Evolutionary conservation across 2,113 vertebrate genomes (phyloP), one percentile per base, ranked within the genome.

Genomic region (Argyrosomus japonicus): DNA sequence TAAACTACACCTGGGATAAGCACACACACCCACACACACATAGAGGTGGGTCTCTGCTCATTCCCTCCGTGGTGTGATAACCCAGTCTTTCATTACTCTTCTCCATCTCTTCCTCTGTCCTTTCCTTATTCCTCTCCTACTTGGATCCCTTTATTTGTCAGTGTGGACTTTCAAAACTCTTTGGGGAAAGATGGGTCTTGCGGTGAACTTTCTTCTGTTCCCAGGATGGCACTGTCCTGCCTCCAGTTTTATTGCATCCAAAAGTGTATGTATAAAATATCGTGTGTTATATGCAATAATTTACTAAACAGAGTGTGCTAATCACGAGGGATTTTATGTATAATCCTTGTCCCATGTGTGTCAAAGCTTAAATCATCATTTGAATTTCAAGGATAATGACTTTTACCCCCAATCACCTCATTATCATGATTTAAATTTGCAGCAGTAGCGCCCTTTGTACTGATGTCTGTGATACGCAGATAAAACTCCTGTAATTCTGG

Each of bases 21-120:
- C 27, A 57, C 77, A 71, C 76, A 15, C 72, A 60, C 77, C 60
- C 64, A 58, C 72, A 65, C 71, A 63, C 69, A 73, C 68, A 56
- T 70, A 60, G 21, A 85, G 62, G 84, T 78, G 81, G 77, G 83
- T 80, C 77, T 77, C 77, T 67, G 63, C 88, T 91, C 93, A 93
- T 93, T 93, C 82, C 74, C 84, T 83, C 79, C 8, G 61, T 40
- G 73, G 68, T 79, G 86, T 86, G 92, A 95, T 95, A 95, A 94
- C 90, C 81, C 67, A 75, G 76, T 43, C 82, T 77, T 92, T 91
- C 84, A 93, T 91, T 92, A 91, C 85, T 87, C 71, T 36, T 87
- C 84, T 86, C 81, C 69, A 81, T 83, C 81, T 73, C 82, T 85
- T 58, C 80, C 62, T 77, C 87, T 75, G 40, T 87, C 77, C 79